Evolutionary conservation across 92 coral and sea anemone species (phyloP).

Genomic region (Palythoa heliodiscus): DNA sequence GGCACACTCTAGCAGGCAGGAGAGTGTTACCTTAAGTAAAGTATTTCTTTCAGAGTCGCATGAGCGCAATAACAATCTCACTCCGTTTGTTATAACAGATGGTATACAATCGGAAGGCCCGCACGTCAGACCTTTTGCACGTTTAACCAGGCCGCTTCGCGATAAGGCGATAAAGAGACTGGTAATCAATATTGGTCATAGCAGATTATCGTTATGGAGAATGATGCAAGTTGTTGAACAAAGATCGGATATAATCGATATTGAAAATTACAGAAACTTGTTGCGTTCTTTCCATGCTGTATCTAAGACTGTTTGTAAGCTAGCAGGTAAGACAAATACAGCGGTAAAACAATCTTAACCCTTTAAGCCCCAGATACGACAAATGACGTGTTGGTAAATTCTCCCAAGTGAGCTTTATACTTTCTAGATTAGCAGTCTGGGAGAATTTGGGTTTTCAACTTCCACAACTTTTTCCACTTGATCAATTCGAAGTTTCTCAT

Average conservation of each 20-base stretch:
- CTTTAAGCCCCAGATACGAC: no score
- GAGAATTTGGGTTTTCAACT: no score
- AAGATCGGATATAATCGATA: background rate
- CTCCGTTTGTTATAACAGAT: background rate
- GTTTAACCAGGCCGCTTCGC: background rate
- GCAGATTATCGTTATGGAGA: background rate
- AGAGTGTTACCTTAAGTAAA: no score
- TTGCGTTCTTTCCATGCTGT: slow-evolving; percentile 8
- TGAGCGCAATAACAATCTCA: no score
- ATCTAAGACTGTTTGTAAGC: slow-evolving; percentile 11
- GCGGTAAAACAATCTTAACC: background rate
- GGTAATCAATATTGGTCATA: slow-evolving; percentile 2
- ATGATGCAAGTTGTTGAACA: slow-evolving; percentile 1
- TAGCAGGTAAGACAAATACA: background rate
- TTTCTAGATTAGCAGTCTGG: no score
- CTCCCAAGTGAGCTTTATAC: no score
- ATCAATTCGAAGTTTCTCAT: no score
- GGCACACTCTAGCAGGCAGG: no score
- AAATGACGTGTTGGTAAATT: no score
- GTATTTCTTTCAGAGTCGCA: no score
- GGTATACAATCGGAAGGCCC: background rate
- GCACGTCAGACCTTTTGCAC: background rate
- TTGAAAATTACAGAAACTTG: background rate
- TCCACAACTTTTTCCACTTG: no score
- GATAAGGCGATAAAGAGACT: background rate